Conservation (phyloP, 2,797 vertebrate species). For the Amazona ochrocephala region DNA sequence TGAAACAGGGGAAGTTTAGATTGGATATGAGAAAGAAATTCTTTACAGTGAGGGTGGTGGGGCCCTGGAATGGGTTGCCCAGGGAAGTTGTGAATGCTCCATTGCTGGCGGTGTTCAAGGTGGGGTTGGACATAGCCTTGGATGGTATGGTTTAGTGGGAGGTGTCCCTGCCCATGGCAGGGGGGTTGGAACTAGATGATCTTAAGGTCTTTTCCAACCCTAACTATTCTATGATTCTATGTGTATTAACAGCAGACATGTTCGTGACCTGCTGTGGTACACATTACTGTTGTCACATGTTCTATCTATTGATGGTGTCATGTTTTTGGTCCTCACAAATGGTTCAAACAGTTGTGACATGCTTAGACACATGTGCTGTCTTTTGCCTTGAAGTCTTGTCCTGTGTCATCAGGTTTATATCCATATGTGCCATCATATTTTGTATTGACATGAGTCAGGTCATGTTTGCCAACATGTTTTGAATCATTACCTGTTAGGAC, state of each 20-base stretch:
- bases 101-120: too few species aligned
- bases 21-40: too few species aligned
- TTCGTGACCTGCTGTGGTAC: background rate
- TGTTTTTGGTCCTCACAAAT: background rate
- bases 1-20: too few species aligned
- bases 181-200: too few species aligned
- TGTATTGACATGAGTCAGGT: background rate
- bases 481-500: background rate
- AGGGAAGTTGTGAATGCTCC: too few species aligned
- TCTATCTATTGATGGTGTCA: background rate
- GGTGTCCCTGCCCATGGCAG: too few species aligned
- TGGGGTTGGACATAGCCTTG: too few species aligned
- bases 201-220: too few species aligned
- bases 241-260: background rate
- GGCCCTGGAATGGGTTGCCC: too few species aligned
- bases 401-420: background rate
- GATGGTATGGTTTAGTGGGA: too few species aligned
- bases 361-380: background rate
- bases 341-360: background rate
- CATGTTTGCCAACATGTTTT: background rate
- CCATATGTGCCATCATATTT: background rate
- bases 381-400: background rate
- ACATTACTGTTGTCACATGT: fast-evolving
- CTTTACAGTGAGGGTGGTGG: too few species aligned
- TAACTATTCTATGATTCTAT: too few species aligned